Conservation (phyloP, 2,888 invertebrate genomes). For the Drosophila nigritarsus region DNA sequence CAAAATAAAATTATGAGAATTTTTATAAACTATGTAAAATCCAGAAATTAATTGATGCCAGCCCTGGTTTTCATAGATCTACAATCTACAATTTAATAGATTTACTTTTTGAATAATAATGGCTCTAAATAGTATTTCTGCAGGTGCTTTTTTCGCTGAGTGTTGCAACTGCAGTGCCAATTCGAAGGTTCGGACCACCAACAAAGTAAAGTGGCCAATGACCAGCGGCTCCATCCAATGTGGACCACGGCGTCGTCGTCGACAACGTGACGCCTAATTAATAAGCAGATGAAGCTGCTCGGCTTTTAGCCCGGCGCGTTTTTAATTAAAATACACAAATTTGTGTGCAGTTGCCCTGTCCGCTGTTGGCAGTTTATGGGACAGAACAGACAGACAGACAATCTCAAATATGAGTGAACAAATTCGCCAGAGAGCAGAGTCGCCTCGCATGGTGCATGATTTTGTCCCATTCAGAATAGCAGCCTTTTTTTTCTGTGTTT, state of each 20-base stretch:
- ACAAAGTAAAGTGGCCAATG: conserved; percentile 57
- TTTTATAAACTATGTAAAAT: not conserved
- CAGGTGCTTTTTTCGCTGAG: not conserved
- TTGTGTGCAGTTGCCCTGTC: conserved; percentile 67
- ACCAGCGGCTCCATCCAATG: conserved; percentile 41
- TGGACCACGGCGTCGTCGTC: conserved; percentile 32
- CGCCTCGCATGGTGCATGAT: not conserved
- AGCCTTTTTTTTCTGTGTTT: no score
- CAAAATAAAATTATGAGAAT: not conserved
- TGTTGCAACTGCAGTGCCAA: conserved; percentile 30
- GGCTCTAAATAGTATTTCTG: not conserved
- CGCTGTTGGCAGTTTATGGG: conserved; percentile 59
- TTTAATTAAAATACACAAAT: conserved; percentile 83
- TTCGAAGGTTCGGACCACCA: conserved; percentile 60
- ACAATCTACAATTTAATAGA: not conserved
- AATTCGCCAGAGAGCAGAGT: conserved; percentile 24
- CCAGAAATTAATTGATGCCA: not conserved
- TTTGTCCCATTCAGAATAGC: conserved; percentile 54
- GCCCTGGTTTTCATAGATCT: not conserved
- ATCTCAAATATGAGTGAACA: conserved; percentile 41
- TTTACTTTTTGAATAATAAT: not conserved
- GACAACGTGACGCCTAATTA: conserved; percentile 65
- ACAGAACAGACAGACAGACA: conserved; percentile 31
- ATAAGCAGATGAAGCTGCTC: conserved; percentile 75
- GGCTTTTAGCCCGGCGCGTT: conserved; percentile 59